Conservation (phyloP, 2,888 invertebrate species). For the Malthinus seriepunctatus region DNA sequence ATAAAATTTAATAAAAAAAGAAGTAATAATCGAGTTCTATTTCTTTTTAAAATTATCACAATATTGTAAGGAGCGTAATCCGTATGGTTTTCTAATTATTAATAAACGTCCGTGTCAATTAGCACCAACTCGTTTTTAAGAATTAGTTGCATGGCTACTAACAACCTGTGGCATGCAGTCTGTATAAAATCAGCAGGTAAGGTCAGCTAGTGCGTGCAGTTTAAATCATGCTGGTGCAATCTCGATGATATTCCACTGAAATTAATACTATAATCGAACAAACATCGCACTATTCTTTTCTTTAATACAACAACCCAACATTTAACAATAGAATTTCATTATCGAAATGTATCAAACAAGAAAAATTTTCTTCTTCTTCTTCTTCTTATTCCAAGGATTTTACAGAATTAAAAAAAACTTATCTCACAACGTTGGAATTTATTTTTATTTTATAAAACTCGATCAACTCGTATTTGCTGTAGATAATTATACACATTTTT, state of each 20-base stretch:
- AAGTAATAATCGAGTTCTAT: slow-evolving; percentile 2
- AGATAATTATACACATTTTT: too few species aligned
- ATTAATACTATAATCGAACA: slow-evolving; percentile 40
- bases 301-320: neutral
- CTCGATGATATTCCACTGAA: slow-evolving; percentile 31
- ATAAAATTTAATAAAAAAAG: too few species aligned
- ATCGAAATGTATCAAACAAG: too few species aligned
- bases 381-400: too few species aligned
- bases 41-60: slow-evolving; percentile 2
- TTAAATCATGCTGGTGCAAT: slow-evolving; percentile 46
- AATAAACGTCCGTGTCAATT: slow-evolving; percentile 10
- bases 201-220: slow-evolving; percentile 41
- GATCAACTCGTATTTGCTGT: too few species aligned
- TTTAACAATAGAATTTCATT: too few species aligned
- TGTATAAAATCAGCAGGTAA: slow-evolving; percentile 46
- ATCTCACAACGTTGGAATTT: too few species aligned
- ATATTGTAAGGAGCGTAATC: neutral
- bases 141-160: slow-evolving; percentile 16
- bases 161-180: slow-evolving; percentile 32
- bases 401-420: too few species aligned
- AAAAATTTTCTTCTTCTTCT: too few species aligned
- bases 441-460: too few species aligned
- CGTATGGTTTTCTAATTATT: slow-evolving; percentile 1
- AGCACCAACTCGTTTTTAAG: slow-evolving; percentile 16
- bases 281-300: slow-evolving; percentile 31